Evolutionary conservation across 2,113 vertebrate genomes (phyloP).

Genomic region (Solea senegalensis): DNA sequence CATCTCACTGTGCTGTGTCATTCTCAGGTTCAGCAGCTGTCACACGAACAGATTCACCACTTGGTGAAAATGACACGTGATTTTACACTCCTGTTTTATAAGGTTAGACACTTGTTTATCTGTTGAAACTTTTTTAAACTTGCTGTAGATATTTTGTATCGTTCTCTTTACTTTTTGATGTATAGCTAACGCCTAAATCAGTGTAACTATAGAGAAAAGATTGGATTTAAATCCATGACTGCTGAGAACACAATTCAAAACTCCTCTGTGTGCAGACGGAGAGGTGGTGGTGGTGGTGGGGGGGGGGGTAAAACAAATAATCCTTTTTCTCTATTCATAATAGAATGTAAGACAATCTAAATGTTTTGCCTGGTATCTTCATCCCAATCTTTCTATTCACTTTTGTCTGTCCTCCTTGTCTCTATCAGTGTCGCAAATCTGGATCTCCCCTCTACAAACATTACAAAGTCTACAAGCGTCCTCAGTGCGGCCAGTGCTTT

Average conservation of each 20-base stretch:
- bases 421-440: constrained; percentile 85
- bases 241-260: constrained; percentile 8
- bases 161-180: not conserved
- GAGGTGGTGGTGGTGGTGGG: no score
- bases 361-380: constrained; percentile 27
- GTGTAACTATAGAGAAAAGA: constrained; percentile 1
- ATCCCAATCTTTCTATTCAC: constrained; percentile 22
- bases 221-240: constrained; percentile 13
- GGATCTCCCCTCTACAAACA: constrained; percentile 86
- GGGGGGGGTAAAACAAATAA: constrained; percentile 19
- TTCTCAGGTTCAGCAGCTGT: constrained; percentile 87
- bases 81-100: constrained; percentile 94
- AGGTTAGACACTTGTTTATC: constrained; percentile 77
- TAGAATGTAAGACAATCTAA: constrained; percentile 7
- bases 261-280: not conserved
- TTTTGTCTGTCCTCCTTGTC: constrained; percentile 12
- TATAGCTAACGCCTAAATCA: constrained; percentile 12
- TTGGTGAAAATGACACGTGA: constrained; percentile 92
- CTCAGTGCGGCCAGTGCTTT: constrained; percentile 84
- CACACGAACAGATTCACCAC: constrained; percentile 80
- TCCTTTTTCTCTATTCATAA: constrained; percentile 16
- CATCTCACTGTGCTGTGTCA: not conserved
- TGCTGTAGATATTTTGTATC: not conserved
- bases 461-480: constrained; percentile 89
- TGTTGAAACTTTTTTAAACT: not conserved